A percentile compares a stretch with the other conserved stretches of the same genome.
Evolutionary conservation across 2,888 invertebrate genomes (phyloP).

Genomic region (Hydraecia micacea): DNA sequence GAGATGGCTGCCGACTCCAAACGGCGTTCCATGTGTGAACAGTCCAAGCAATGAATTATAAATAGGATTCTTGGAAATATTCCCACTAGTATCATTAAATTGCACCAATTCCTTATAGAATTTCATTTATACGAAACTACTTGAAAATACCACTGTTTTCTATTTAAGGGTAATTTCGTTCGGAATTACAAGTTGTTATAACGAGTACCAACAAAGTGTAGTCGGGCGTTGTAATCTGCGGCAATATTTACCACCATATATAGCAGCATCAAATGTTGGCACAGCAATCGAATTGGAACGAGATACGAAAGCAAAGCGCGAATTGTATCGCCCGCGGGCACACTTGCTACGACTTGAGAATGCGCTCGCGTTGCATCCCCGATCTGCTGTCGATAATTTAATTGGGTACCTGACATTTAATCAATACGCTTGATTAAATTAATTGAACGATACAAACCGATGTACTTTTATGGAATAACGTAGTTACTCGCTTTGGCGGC

Average conservation of each 20-base stretch:
- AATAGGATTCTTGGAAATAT: constrained; percentile 32
- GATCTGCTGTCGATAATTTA: constrained; percentile 84
- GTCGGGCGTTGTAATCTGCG: constrained; percentile 67
- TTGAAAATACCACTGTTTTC: constrained; percentile 47
- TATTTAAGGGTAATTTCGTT: constrained; percentile 55
- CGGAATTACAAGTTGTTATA: constrained; percentile 63
- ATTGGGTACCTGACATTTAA: constrained; percentile 88
- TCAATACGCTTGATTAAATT: constrained; percentile 87
- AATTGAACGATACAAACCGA: constrained; percentile 83
- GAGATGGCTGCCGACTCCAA: constrained; percentile 36
- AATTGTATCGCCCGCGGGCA: constrained; percentile 77
- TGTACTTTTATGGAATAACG: constrained; percentile 83
- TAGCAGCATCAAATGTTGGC: constrained; percentile 74
- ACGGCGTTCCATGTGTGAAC: constrained; percentile 44
- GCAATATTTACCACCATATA: constrained; percentile 74
- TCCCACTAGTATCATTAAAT: constrained; percentile 36
- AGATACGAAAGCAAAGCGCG: constrained; percentile 78
- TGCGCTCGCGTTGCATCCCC: constrained; percentile 74
- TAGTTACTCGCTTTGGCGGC: constrained; percentile 72
- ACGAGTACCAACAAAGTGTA: constrained; percentile 64
- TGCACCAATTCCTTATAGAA: constrained; percentile 53
- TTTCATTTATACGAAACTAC: constrained; percentile 50
- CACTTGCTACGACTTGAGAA: constrained; percentile 69
- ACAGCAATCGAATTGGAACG: constrained; percentile 78
- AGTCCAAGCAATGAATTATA: constrained; percentile 44